Conservation (phyloP, 2,113 vertebrate genomes). For the Acanthisitta chloris region DNA sequence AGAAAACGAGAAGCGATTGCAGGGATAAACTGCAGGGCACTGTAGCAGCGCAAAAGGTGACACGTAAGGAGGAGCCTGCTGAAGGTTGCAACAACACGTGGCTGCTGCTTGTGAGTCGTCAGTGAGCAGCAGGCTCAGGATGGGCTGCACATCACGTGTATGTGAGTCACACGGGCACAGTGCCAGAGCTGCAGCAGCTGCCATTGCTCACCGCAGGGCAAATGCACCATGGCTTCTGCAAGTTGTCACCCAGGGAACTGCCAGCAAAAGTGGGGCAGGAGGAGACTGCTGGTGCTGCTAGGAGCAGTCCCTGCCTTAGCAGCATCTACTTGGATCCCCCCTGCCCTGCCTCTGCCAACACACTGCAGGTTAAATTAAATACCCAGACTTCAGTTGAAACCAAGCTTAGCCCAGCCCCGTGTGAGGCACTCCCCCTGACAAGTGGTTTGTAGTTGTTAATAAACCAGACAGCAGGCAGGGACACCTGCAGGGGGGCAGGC, state of each 20-base stretch:
- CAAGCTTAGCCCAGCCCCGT: background rate
- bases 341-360: background rate
- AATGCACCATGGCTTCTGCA: accelerated
- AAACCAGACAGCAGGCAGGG: background rate
- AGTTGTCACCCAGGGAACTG: background rate
- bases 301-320: background rate
- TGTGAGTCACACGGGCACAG: background rate
- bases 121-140: background rate
- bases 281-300: background rate
- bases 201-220: background rate
- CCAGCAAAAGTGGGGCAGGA: background rate
- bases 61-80: background rate
- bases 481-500: background rate
- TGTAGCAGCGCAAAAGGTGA: background rate
- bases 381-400: accelerated
- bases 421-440: accelerated
- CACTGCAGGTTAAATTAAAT: accelerated
- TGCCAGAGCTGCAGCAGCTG: background rate
- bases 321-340: background rate
- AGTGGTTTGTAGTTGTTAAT: background rate
- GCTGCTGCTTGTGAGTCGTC: background rate
- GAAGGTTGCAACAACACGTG: background rate
- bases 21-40: background rate
- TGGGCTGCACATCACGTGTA: background rate
- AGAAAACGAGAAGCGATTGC: background rate